Evolutionary conservation across 1,140 invertebrate species (phyloP), one percentile per base, ranked within the genome.

Genomic region (Dinothrombium tinctorium): DNA sequence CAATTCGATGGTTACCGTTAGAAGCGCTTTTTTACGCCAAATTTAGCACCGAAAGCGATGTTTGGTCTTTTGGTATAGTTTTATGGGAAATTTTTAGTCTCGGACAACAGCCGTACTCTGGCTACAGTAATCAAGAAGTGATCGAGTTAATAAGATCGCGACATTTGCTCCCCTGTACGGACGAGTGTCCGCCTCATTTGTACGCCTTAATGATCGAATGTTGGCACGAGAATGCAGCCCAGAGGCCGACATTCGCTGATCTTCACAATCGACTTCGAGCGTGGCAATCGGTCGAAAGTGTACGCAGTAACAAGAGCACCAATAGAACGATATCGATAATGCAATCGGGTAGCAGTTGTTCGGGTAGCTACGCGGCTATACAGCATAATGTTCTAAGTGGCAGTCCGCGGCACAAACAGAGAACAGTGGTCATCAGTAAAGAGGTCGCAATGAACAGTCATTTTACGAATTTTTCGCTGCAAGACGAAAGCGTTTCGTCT

Each of bases 51-150:
- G 84, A 95, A 59, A 89, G 82, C 47, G 90, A 96, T 60, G 83
- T 95, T 9, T 96, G 89, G 89, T 87, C 82, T 29, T 95, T 87
- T 63, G 90, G 89, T 4, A 83, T 95, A 36, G 77, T 94, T 15
- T 59, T 95, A 8, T 96, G 87, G 89, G 90, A 96, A 65, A 87
- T 92, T 17, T 95, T 89, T 53, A 89, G 79, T 51, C 94, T 83
- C 58, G 90, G 87, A 8, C 63, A 89, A 36, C 83, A 90, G 67
- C 83, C 81, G 1, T 87, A 86, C 54, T 84, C 75, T 54, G 87
- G 86, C 5, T 86, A 83, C 55, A 82, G 74, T 48, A 94, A 95
- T 57, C 83, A 87, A 56, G 87, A 96, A 61, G 89, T 96, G 0
- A 90, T 95, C 51, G 76, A 89, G 49, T 84, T 95, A 76, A 76